These are phyloP conservation scores for Esox niger DNA, from an alignment of 2,113 vertebrate genomes.

Conservation along the genomic window DNA sequence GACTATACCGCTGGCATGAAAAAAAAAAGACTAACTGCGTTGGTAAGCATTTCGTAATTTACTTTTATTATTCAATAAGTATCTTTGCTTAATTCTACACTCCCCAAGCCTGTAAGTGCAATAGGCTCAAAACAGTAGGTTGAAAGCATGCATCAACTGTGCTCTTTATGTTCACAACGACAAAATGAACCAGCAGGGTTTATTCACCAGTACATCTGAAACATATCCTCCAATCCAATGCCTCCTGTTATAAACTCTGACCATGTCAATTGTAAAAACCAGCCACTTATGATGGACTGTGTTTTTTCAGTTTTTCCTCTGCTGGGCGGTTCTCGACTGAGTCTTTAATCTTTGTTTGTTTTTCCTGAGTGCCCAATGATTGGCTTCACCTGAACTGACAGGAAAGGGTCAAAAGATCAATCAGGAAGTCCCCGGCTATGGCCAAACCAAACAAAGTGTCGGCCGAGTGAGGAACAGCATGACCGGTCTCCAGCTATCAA, in stretches of 20 bases:
- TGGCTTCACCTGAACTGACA: conserved; percentile 14
- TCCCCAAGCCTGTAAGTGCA: not conserved
- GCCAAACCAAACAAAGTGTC: conserved; percentile 27
- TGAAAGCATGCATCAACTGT: not conserved
- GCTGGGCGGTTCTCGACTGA: not conserved
- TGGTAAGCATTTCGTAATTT: too few relatives aligned
- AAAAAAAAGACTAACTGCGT: too few relatives aligned
- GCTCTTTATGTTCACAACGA: not conserved
- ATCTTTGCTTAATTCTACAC: not conserved
- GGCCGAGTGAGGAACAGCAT: not conserved
- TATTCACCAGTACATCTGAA: not conserved
- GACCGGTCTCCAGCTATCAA: not conserved
- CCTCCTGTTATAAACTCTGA: conserved; percentile 2
- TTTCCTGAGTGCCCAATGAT: conserved; percentile 13
- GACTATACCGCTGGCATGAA: too few relatives aligned
- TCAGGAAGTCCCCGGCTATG: conserved; percentile 22
- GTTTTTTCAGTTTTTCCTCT: not conserved
- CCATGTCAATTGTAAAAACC: conserved; percentile 2
- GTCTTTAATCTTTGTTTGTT: conserved; percentile 15
- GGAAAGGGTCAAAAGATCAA: conserved; percentile 7
- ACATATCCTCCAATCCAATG: not conserved
- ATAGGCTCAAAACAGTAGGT: not conserved
- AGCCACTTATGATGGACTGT: conserved; percentile 1
- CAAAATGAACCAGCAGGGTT: too few relatives aligned
- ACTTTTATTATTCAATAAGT: too few relatives aligned